Base-by-base conservation (phyloP, 2,113 vertebrate species). In the Pseudopodoces humilis region DNA sequence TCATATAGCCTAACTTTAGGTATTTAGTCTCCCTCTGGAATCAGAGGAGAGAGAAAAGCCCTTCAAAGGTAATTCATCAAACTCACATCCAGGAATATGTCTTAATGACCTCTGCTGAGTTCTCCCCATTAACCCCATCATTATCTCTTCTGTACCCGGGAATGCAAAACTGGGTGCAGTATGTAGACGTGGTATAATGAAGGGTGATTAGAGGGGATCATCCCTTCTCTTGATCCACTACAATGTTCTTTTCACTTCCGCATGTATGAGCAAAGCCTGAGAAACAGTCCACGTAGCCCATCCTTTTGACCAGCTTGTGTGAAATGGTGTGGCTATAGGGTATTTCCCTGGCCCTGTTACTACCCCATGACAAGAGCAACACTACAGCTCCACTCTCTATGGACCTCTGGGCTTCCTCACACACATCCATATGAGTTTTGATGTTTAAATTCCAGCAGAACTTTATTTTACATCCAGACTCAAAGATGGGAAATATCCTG, bases 281-380 rank as follows among this genome's bases (percentile, higher is more conserved):
- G 28, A 44, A 79, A 83, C 0, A 0, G 4, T 14, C 22, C 1
- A 0, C 47, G 20, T 20, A 27, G 27, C 16, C n/a, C 60, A 31
- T 25, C 28, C 44, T 82, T 85, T n/a, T n/a, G 19, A 21, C 9
- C 37, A n/a, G 28, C 11, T 64, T 35, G 6, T 50, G 39, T 8
- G 23, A 69, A 81, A 28, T 6, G 11, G 27, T 21, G 44, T 8
- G 5, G 30, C 27, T 52, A 10, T 3, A 55, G 18, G 11, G 18
- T 64, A 22, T 35, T 91, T 77, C n/a, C 49, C 46, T 47, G 50
- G 24, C 13, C 12, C 28, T 18, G 2, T 46, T 78, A 50, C n/a
- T 22, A 63, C 7, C 15, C 33, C 10, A 25, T 37, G 25, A 28
- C n/a, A 65, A 90, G 13, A 69, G 12, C 37, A 71, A 56, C 2